Base-by-base conservation (phyloP, 2,888 invertebrate species). In the Drosophila mulleri region DNA sequence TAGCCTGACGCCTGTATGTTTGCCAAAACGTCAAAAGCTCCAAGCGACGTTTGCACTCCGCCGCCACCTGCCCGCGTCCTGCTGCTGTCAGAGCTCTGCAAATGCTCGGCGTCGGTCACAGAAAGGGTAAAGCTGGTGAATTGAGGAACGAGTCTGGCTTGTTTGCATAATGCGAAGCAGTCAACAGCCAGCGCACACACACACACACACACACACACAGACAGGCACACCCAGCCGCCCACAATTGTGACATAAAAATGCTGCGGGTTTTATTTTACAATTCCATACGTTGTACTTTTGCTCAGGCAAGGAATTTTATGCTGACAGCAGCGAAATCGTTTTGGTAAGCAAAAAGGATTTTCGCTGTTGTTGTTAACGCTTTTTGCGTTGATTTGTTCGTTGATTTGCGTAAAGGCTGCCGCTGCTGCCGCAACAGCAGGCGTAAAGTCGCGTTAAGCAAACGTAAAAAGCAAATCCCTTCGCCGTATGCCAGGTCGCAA, bases 251-350 rank as follows among this genome's bases (percentile, higher is more conserved):
- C 52, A 81, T 72, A 56, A 70, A 75, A 66, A 64, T 70, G 75
- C 82, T 78, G 89, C 75, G 87, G 88, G 82, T 82, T 83, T 84
- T 85, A 74, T 84, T 89, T 82, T 72, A 63, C 85, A 84, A 88
- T 84, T 84, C 80, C 85, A 72, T 84, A 71, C 68, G 67, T 69
- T 76, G 48, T 67, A 53, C 65, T 67, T 65, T 62, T 69, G 59
- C 79, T 59, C 44, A 54, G 57, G 47, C 56, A 58, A 47, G 48
- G 72, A 77, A 69, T 80, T 82, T 89, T 73, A 67, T 64, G 90
- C 90, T 85, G 90, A 89, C 90, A 89, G 80, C 70, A 85, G 73
- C 72, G 69, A 70, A 87, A 78, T 78, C 78, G 72, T 72, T 72
- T 72, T 64, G 58, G 66, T 41, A 63, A 71, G 65, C 60, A 65